These are phyloP conservation scores for Lepidurus couesii DNA, from an alignment of 1,140 invertebrate species.

Conservation along the genomic window DNA sequence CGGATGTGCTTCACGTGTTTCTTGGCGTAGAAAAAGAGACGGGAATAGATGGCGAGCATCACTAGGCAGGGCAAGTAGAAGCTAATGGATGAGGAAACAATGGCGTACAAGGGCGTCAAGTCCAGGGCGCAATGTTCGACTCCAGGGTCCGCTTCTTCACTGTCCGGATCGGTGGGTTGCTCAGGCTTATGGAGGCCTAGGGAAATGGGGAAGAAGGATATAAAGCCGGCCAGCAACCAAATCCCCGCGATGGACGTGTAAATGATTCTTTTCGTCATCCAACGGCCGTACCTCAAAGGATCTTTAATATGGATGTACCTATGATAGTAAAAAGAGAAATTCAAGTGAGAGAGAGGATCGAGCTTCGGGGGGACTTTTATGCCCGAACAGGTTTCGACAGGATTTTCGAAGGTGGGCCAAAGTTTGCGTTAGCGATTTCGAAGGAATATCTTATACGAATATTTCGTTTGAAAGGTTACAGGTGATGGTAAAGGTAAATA, in stretches of 20 bases:
- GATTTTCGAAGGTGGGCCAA: no score
- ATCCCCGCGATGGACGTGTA: conserved; percentile 76
- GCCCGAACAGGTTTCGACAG: no score
- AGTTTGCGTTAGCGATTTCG: no score
- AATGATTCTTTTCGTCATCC: conserved; percentile 79
- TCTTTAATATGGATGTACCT: conserved; percentile 94
- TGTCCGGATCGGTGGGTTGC: neutral
- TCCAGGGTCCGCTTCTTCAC: conserved; percentile 40
- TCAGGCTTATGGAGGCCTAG: conserved; percentile 71
- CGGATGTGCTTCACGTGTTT: conserved; percentile 93
- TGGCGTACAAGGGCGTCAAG: conserved; percentile 86
- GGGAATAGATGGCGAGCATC: conserved; percentile 74
- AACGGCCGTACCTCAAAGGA: conserved; percentile 77
- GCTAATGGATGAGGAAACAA: conserved; percentile 94
- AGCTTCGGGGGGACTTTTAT: neutral
- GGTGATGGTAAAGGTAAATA: no score
- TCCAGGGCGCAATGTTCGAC: conserved; percentile 76
- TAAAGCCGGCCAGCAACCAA: conserved; percentile 83
- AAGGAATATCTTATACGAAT: no score
- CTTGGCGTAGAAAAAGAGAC: conserved; percentile 93
- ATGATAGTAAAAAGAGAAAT: neutral
- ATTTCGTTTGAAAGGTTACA: no score
- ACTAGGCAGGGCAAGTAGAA: conserved; percentile 93
- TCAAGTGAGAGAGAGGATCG: neutral
- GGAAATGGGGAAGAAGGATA: conserved; percentile 93